These are phyloP conservation scores for Nebria ingens DNA, from an alignment of 1,140 invertebrate species.

Conservation along the genomic window DNA sequence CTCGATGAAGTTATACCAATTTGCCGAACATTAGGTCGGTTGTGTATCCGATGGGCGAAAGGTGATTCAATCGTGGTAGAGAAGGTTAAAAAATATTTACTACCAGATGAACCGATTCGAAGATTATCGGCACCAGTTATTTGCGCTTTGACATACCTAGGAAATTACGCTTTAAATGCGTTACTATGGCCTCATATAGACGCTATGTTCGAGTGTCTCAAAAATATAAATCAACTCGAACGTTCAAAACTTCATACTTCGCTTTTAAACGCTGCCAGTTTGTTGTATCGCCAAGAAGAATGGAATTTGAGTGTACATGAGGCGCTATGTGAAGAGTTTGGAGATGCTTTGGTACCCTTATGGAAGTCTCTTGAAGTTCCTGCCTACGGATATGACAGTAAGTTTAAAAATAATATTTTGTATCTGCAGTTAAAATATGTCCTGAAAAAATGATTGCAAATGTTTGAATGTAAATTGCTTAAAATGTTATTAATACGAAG, in stretches of 20 bases:
- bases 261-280: not conserved
- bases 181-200: not conserved
- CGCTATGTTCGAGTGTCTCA: not conserved
- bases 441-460: no score
- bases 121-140: not conserved
- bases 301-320: not conserved
- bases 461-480: no score
- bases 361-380: no score
- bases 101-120: not conserved
- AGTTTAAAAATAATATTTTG: no score
- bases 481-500: no score
- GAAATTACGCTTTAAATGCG: not conserved
- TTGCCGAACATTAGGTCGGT: not conserved
- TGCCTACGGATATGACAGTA: no score
- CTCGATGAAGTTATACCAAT: not conserved
- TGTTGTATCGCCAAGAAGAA: not conserved
- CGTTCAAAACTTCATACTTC: not conserved
- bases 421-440: no score
- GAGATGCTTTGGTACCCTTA: not conserved
- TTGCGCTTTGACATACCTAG: not conserved
- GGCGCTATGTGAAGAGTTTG: not conserved
- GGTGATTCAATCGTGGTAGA: not conserved
- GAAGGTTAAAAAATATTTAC: not conserved
- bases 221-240: not conserved
- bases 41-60: not conserved